phyloP scores from a whole-genome alignment of 1,140 invertebrate genomes.

The Solen grandis region DNA sequence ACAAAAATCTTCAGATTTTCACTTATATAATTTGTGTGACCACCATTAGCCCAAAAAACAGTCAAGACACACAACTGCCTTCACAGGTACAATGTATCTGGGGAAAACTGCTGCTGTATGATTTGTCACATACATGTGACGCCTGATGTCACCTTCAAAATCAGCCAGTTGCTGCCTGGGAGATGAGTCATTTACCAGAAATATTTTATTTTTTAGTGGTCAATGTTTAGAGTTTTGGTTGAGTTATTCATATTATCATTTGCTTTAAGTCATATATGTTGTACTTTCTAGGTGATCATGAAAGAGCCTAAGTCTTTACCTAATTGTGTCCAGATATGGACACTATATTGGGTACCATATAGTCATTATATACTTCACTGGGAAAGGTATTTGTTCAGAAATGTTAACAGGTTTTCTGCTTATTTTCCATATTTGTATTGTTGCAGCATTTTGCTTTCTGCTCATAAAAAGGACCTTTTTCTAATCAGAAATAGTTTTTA shows the following conservation, averaged over 20 bases:
- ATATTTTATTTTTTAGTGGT: slow-evolving; percentile 18
- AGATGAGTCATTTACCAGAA: too few relatives aligned
- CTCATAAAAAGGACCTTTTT: not conserved
- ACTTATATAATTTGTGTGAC: too few relatives aligned
- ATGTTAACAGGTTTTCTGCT: not conserved
- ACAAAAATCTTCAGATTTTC: too few relatives aligned
- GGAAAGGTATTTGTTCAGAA: slow-evolving; percentile 33
- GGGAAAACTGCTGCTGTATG: too few relatives aligned
- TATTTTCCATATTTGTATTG: too few relatives aligned
- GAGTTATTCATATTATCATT: not conserved
- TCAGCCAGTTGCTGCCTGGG: too few relatives aligned
- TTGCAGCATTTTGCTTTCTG: not conserved
- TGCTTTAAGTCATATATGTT: not conserved
- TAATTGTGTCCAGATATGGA: slow-evolving; percentile 53
- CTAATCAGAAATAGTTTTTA: too few relatives aligned
- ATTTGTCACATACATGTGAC: too few relatives aligned
- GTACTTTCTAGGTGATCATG: slow-evolving; percentile 44
- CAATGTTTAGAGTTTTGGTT: not conserved
- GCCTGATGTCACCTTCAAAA: too few relatives aligned
- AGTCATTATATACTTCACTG: slow-evolving; percentile 24
- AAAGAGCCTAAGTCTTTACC: slow-evolving; percentile 47
- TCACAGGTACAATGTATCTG: too few relatives aligned
- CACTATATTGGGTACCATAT: slow-evolving; percentile 34
- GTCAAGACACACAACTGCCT: too few relatives aligned
- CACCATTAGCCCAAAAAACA: too few relatives aligned